A percentile compares a stretch with the other conserved stretches of the same genome.
These are phyloP conservation scores for Lithobius niger DNA, from an alignment of 1,140 invertebrate species.

Conservation along the genomic window DNA sequence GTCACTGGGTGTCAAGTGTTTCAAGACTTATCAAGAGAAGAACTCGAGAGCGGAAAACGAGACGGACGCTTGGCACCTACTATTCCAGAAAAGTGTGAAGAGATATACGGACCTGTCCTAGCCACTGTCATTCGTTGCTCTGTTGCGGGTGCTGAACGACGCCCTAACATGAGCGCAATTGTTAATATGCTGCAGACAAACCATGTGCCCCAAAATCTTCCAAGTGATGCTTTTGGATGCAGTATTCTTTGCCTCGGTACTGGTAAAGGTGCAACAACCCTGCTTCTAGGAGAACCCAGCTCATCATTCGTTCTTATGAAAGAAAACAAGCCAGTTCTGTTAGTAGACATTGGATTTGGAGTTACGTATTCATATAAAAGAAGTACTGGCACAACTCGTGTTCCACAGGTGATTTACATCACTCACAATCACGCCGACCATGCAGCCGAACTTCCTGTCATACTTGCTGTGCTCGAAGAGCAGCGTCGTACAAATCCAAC, in stretches of 20 bases:
- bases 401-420: slow-evolving; percentile 7
- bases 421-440: slow-evolving; percentile 11
- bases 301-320: slow-evolving; percentile 10
- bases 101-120: neutral
- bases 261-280: slow-evolving; percentile 11
- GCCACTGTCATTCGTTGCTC: neutral
- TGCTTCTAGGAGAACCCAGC: slow-evolving; percentile 8
- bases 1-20: slow-evolving; percentile 8
- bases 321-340: neutral
- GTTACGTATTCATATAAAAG: neutral
- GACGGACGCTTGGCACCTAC: slow-evolving; percentile 1
- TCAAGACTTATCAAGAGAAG: slow-evolving; percentile 4
- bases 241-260: slow-evolving; percentile 9
- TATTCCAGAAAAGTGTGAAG: slow-evolving; percentile 6
- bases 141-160: neutral
- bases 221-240: neutral
- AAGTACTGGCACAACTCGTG: neutral
- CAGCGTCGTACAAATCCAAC: neutral
- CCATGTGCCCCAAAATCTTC: neutral
- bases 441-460: slow-evolving; percentile 10
- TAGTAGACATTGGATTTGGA: slow-evolving; percentile 12
- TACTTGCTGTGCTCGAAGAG: neutral
- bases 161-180: slow-evolving; percentile 7
- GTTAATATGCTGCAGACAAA: neutral
- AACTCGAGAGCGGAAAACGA: slow-evolving; percentile 11